Base-by-base conservation (phyloP, 2,888 invertebrate species). In the Scrobipalpa costella region DNA sequence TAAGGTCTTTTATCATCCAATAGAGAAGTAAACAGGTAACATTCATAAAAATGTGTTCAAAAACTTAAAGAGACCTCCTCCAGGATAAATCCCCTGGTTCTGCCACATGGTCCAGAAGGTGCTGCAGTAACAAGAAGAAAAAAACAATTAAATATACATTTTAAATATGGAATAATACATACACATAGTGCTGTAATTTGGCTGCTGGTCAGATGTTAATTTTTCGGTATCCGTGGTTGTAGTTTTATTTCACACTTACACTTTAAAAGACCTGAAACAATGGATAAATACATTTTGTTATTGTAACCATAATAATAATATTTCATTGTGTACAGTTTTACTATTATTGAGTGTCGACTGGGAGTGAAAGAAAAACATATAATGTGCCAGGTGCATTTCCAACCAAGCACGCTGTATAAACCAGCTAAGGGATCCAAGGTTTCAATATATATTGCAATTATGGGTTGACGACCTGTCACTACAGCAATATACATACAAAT, bases 151-250 rank as follows among this genome's bases (percentile, higher is more conserved):
- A 77, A 65, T 70, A 68, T 61, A 66, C 61, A 49, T 66, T 62
- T 66, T 66, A 69, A 61, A 71, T 65, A 69, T 65, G 64, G 70
- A 73, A 65, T 17, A 33, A 82, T 89, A 91, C 88, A 85, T 92
- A 92, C 92, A 91, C 92, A 92, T 92, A 62, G 90, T 90, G 78
- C 80, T 86, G 87, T 91, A 91, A 80, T 89, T 91, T 59, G 85
- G 84, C 69, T 88, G 85, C 38, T 84, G 84, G 74, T 86, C 82
- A 38, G 81, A 68, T 71, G 85, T 88, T 70, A 90, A 68, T 67
- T 85, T 88, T 77, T 88, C 78, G 69, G 87, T 74, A 73, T 83
- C 88, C 90, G 86, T 90, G 85, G 84, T 89, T 82, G 76, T 67
- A 40, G 75, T 70, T 68, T 73, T 74, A 27, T 70, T 73, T 67